Evolutionary conservation across 2,888 invertebrate species (phyloP).

Genomic region (Epinotia brunnichana): DNA sequence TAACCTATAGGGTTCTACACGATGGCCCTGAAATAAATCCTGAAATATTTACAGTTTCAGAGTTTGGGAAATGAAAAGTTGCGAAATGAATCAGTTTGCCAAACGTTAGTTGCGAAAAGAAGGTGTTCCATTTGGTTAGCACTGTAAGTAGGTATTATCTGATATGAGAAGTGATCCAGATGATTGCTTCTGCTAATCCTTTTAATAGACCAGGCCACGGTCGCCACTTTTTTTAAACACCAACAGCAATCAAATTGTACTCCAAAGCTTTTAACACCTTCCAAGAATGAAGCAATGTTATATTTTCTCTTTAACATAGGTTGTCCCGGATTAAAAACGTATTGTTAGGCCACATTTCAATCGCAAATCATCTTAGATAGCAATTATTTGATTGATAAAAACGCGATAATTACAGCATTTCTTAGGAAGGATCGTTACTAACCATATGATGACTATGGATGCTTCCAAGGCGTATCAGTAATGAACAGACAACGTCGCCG

Average conservation of each 20-base stretch:
- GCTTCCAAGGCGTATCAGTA: slow-evolving; percentile 18
- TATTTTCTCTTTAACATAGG: slow-evolving; percentile 2
- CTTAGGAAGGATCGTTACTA: slow-evolving; percentile 8
- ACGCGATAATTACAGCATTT: slow-evolving; percentile 14
- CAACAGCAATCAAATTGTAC: slow-evolving; percentile 5
- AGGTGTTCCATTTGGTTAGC: neutral
- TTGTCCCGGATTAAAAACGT: slow-evolving; percentile 3
- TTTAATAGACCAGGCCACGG: neutral
- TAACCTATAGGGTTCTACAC: too few species aligned
- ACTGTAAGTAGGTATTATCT: neutral
- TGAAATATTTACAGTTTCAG: too few species aligned
- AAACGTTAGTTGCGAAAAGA: too few species aligned
- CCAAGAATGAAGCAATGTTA: neutral
- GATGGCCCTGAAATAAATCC: too few species aligned
- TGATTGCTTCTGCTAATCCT: slow-evolving; percentile 11
- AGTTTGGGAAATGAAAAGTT: too few species aligned
- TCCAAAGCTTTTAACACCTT: slow-evolving; percentile 19
- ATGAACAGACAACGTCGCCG: slow-evolving; percentile 19
- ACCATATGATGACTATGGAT: slow-evolving; percentile 15
- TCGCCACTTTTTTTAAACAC: slow-evolving; percentile 24
- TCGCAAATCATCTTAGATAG: slow-evolving; percentile 21
- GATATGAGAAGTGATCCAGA: neutral
- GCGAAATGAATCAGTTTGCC: too few species aligned
- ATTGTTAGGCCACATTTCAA: slow-evolving; percentile 9
- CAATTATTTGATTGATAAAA: slow-evolving; percentile 26